Percentiles rank a stretch among this genome's conserved stretches.
Conservation (phyloP, 2,888 invertebrate species). For the Rhodophaea formosa region DNA sequence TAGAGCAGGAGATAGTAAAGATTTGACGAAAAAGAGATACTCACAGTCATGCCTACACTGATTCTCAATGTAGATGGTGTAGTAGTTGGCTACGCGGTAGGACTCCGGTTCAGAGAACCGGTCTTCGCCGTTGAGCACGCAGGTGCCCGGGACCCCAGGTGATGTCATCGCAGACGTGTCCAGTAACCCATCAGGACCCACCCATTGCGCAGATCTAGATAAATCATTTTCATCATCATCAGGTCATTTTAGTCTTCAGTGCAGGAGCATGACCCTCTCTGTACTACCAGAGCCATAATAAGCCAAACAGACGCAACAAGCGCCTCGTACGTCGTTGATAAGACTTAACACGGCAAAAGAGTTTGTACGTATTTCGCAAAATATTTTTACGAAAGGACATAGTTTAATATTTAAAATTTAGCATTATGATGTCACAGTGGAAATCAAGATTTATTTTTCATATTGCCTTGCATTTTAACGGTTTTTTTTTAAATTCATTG, state of each 20-base stretch:
- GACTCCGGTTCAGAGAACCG: constrained; percentile 88
- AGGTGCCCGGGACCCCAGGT: constrained; percentile 76
- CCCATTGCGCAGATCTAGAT: constrained; percentile 71
- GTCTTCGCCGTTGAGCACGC: constrained; percentile 87
- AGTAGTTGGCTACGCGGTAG: constrained; percentile 87
- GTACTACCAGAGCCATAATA: too few species aligned
- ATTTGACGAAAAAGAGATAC: constrained; percentile 37
- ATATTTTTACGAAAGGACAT: too few species aligned
- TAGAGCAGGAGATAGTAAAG: neutral
- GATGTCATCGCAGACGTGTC: constrained; percentile 57
- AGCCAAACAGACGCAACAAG: constrained; percentile 18
- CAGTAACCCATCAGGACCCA: constrained; percentile 47
- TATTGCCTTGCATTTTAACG: too few species aligned
- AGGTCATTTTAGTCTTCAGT: too few species aligned
- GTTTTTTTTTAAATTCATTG: too few species aligned
- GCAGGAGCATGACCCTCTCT: too few species aligned
- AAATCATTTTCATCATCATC: neutral
- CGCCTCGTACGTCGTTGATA: too few species aligned
- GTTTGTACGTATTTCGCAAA: too few species aligned
- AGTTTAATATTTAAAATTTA: too few species aligned
- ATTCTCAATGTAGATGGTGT: constrained; percentile 92
- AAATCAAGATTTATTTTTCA: too few species aligned
- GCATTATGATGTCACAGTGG: too few species aligned
- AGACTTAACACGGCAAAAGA: too few species aligned
- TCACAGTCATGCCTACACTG: constrained; percentile 86